phyloP scores from a whole-genome alignment of 2,113 vertebrate genomes.

The Pseudonaja textilis region DNA sequence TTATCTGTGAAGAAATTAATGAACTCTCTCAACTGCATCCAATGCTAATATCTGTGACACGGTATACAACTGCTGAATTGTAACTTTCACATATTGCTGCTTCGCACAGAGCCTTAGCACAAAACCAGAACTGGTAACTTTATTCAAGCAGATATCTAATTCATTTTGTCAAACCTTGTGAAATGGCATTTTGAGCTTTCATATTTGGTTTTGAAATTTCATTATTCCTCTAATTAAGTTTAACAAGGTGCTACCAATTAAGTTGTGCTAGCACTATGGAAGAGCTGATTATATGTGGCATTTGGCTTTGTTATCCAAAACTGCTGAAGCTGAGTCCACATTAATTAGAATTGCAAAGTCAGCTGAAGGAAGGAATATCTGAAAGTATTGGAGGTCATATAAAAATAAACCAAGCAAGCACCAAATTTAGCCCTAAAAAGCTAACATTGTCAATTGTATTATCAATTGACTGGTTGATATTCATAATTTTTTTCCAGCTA shows the following conservation, averaged over 20 bases:
- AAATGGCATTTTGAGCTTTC: neutral
- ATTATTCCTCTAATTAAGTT: neutral
- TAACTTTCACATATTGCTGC: neutral
- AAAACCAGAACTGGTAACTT: neutral
- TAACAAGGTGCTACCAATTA: neutral
- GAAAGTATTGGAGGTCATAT: neutral
- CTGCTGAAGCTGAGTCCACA: neutral
- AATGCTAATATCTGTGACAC: neutral
- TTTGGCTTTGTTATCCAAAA: neutral
- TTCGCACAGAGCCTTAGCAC: neutral
- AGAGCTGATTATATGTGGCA: neutral
- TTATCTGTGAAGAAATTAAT: constrained; percentile 6
- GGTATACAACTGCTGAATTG: constrained; percentile 1
- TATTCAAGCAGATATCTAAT: neutral
- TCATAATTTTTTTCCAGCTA: neutral
- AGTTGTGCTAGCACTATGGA: neutral
- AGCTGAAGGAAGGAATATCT: neutral
- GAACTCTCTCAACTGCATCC: neutral
- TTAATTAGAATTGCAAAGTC: neutral
- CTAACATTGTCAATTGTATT: neutral
- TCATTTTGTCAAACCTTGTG: neutral
- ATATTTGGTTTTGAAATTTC: neutral
- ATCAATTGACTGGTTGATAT: neutral
- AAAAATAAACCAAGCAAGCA: neutral
- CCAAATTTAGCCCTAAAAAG: neutral